These are phyloP conservation scores for Homalodisca vitripennis DNA, from an alignment of 1,140 invertebrate genomes.

Conservation along the genomic window DNA sequence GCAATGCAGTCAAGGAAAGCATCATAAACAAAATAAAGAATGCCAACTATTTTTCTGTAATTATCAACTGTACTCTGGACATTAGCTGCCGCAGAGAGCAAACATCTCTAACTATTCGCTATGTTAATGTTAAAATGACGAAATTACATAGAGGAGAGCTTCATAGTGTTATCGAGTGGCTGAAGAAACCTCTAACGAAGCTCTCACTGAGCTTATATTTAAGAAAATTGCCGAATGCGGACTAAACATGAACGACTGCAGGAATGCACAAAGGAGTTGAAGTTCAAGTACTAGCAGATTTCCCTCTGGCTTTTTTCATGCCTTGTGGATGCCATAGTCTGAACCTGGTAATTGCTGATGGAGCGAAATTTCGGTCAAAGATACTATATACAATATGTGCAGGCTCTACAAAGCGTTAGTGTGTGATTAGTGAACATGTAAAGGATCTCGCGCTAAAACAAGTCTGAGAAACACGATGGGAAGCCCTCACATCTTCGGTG, in stretches of 20 bases:
- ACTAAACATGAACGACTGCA: slow-evolving; percentile 26
- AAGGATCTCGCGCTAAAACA: slow-evolving; percentile 6
- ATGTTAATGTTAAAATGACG: slow-evolving; percentile 27
- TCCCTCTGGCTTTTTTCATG: slow-evolving; percentile 25
- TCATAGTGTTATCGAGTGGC: slow-evolving; percentile 23
- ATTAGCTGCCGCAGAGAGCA: slow-evolving; percentile 27
- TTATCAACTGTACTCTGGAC: slow-evolving; percentile 32
- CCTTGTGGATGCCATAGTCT: slow-evolving; percentile 36
- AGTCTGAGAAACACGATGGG: slow-evolving; percentile 17
- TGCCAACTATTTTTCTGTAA: slow-evolving; percentile 37
- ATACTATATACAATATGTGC: slow-evolving; percentile 12
- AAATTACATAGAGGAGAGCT: slow-evolving; percentile 23
- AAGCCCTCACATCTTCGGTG: not conserved
- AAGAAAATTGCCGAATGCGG: slow-evolving; percentile 20
- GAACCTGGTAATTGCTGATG: slow-evolving; percentile 33
- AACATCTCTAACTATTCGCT: slow-evolving; percentile 25
- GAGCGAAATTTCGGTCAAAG: slow-evolving; percentile 26
- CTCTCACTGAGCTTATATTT: slow-evolving; percentile 23
- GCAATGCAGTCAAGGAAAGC: slow-evolving; percentile 36
- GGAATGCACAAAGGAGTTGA: slow-evolving; percentile 33
- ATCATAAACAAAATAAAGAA: slow-evolving; percentile 38
- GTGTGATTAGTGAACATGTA: slow-evolving; percentile 9
- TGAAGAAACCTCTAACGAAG: slow-evolving; percentile 18
- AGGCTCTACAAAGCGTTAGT: slow-evolving; percentile 1
- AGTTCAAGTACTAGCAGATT: slow-evolving; percentile 32